Conservation (phyloP, 1,140 invertebrate species). For the Sinella curviseta region DNA sequence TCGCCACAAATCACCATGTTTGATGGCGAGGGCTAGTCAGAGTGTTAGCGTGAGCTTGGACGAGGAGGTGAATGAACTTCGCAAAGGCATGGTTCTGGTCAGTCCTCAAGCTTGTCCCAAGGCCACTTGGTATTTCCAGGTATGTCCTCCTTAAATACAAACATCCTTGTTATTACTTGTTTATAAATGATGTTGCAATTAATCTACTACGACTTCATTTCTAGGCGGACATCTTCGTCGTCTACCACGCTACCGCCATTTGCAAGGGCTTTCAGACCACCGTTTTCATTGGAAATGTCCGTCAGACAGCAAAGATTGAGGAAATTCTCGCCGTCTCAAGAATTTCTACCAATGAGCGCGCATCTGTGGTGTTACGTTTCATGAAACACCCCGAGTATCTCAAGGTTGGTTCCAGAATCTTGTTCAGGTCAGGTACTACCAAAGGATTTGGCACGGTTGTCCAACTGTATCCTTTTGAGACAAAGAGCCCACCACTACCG, state of each 20-base stretch:
- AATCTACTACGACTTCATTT: slow-evolving; percentile 41
- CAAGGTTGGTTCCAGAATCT: slow-evolving; percentile 76
- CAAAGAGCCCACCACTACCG: neutral
- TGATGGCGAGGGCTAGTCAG: slow-evolving; percentile 83
- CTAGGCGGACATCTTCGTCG: slow-evolving; percentile 80
- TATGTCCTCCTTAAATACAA: slow-evolving; percentile 29
- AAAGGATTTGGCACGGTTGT: slow-evolving; percentile 90
- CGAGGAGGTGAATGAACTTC: slow-evolving; percentile 63
- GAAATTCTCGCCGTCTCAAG: slow-evolving; percentile 64
- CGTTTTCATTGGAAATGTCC: slow-evolving; percentile 89
- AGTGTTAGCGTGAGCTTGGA: slow-evolving; percentile 84
- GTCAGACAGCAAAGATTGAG: slow-evolving; percentile 87
- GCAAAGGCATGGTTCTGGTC: slow-evolving; percentile 74
- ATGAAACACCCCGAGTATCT: slow-evolving; percentile 87
- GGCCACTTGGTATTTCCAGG: slow-evolving; percentile 47
- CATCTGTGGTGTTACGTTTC: slow-evolving; percentile 82
- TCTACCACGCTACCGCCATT: slow-evolving; percentile 81
- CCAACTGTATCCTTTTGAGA: slow-evolving; percentile 70
- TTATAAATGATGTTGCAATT: neutral
- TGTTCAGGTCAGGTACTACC: slow-evolving; percentile 84
- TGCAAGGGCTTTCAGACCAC: slow-evolving; percentile 88
- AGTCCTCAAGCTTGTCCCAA: slow-evolving; percentile 39
- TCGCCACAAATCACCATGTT: slow-evolving; percentile 84
- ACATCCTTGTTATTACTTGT: neutral
- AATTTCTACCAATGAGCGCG: slow-evolving; percentile 76